Percentiles rank a stretch among this genome's conserved stretches.
Conservation (phyloP, 2,888 invertebrate species). For the Protodeltote pygarga region DNA sequence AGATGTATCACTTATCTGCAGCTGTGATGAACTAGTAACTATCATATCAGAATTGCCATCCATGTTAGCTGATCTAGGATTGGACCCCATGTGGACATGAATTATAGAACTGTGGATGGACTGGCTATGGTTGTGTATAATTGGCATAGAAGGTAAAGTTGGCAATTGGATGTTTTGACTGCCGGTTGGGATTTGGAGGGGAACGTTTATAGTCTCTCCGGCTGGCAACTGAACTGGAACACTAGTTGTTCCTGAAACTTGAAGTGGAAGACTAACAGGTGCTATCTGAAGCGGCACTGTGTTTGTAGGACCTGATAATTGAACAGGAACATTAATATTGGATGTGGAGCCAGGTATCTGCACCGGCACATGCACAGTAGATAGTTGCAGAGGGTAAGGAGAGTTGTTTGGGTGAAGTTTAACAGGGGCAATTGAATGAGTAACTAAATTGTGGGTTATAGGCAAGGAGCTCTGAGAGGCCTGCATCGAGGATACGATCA, state of each 20-base stretch:
- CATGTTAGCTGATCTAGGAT: slow-evolving; percentile 66
- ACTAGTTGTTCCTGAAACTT: slow-evolving; percentile 76
- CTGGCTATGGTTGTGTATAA: slow-evolving; percentile 72
- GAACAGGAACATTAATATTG: slow-evolving; percentile 81
- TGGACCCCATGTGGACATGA: slow-evolving; percentile 82
- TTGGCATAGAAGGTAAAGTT: slow-evolving; percentile 77
- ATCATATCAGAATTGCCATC: slow-evolving; percentile 73
- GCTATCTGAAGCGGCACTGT: slow-evolving; percentile 77
- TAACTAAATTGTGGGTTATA: slow-evolving; percentile 78
- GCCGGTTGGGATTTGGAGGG: slow-evolving; percentile 73
- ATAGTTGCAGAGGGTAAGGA: slow-evolving; percentile 78
- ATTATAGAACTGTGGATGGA: slow-evolving; percentile 77
- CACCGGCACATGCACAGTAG: slow-evolving; percentile 83
- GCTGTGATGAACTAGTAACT: slow-evolving; percentile 70
- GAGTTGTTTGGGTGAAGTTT: slow-evolving; percentile 77
- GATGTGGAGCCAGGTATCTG: slow-evolving; percentile 80
- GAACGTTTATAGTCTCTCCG: slow-evolving; percentile 81
- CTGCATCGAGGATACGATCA: slow-evolving; percentile 83
- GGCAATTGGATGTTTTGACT: slow-evolving; percentile 76
- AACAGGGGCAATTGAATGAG: slow-evolving; percentile 80
- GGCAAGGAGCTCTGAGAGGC: slow-evolving; percentile 80
- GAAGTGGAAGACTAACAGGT: slow-evolving; percentile 79
- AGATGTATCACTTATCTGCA: slow-evolving; percentile 69
- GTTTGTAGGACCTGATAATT: slow-evolving; percentile 73
- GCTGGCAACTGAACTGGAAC: slow-evolving; percentile 80